phyloP scores from a whole-genome alignment of 2,888 invertebrate species.

The Malthinus seriepunctatus region DNA sequence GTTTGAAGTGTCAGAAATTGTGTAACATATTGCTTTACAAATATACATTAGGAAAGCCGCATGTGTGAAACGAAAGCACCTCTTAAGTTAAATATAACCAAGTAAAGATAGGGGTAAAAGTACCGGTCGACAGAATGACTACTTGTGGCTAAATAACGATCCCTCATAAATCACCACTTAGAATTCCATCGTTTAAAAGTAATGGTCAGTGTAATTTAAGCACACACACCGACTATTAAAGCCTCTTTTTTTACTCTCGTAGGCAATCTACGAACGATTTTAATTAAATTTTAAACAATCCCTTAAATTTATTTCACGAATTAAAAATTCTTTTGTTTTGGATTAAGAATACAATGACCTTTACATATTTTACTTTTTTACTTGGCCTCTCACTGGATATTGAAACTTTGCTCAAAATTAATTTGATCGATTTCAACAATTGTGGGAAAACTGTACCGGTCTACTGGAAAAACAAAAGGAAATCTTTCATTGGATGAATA shows the following conservation, averaged over 20 bases:
- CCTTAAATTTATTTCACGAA: too few species aligned
- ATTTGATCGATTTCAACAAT: too few species aligned
- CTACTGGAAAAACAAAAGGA: too few species aligned
- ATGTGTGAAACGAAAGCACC: slow-evolving; percentile 30
- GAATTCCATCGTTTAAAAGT: slow-evolving; percentile 19
- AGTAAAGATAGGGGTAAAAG: slow-evolving; percentile 26
- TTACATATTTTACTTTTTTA: too few species aligned
- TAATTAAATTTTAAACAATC: slow-evolving; percentile 3
- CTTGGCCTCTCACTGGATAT: too few species aligned
- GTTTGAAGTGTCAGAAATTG: slow-evolving; percentile 21
- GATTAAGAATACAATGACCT: too few species aligned
- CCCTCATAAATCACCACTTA: slow-evolving; percentile 36
- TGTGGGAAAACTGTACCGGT: too few species aligned
- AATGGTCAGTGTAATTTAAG: slow-evolving; percentile 11
- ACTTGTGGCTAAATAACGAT: slow-evolving; percentile 41
- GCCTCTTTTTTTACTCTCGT: slow-evolving; percentile 5
- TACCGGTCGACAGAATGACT: slow-evolving; percentile 30
- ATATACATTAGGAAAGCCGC: slow-evolving; percentile 24
- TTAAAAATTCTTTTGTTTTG: too few species aligned
- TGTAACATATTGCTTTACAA: slow-evolving; percentile 27
- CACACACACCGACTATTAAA: slow-evolving; percentile 6
- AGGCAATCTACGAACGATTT: neutral
- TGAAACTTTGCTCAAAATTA: too few species aligned
- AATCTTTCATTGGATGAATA: too few species aligned
- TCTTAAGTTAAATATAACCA: slow-evolving; percentile 36